Conservation (phyloP, 2,113 vertebrate species). For the Mohoua ochrocephala region DNA sequence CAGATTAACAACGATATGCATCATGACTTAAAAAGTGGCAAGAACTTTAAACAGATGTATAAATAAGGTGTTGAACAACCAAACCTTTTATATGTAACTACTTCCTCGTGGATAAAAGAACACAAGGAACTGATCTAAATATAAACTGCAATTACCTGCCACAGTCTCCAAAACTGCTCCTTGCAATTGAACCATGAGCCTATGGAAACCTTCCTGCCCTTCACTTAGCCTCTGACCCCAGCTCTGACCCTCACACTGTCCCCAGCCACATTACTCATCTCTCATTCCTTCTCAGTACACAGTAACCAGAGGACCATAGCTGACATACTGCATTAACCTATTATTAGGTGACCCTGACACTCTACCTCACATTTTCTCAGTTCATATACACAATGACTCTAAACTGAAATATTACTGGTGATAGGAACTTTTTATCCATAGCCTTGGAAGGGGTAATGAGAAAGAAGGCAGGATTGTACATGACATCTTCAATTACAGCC, state of each 20-base stretch:
- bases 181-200: background rate
- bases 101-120: background rate
- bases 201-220: background rate
- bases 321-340: background rate
- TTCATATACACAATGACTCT: background rate
- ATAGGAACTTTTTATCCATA: background rate
- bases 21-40: background rate
- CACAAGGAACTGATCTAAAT: background rate
- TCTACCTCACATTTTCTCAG: background rate
- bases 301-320: background rate
- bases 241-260: background rate
- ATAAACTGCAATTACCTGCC: background rate
- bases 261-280: background rate
- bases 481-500: background rate
- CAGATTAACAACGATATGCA: background rate
- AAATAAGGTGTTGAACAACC: background rate
- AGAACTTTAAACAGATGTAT: background rate
- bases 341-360: slow-evolving; percentile 8
- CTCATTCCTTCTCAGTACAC: background rate
- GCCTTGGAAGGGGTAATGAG: background rate
- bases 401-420: background rate
- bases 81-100: background rate
- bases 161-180: background rate
- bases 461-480: background rate
- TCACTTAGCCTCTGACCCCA: background rate